Base-by-base conservation (phyloP, 2,797 vertebrate species). In the Chiloscyllium punctatum region DNA sequence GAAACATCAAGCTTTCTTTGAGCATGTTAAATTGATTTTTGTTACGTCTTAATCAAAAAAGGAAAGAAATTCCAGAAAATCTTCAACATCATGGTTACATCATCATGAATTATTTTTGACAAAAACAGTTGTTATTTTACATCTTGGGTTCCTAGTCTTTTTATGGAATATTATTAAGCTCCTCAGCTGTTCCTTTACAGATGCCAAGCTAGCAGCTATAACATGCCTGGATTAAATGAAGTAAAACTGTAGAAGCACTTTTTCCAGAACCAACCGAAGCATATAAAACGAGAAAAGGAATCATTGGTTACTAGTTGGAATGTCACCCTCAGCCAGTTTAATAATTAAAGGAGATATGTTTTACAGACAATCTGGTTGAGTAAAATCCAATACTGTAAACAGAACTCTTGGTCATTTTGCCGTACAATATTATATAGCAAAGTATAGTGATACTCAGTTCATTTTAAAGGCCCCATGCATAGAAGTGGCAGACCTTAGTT, bases 71-170 rank as follows among this genome's bases (percentile, higher is more conserved):
- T 77, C 68, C 27, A 77, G 42, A 7, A 95, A 77, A n/a, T n/a
- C 51, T 66, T 91, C 88, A 53, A 21, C 88, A 53, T 53, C 11
- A 96, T 91, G 96, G 97, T 98, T 97, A 98, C 97, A 97, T 98
- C 96, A 98, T 96, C 96, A 96, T 87, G 79, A 96, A 96, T 97
- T 96, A 96, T 96, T 96, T 95, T 96, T 74, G 94, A 97, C 96
- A 96, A 96, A 97, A 97, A 97, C 97, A 98, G 97, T 97, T 97
- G 97, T 97, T 97, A 96, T 96, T 74, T 77, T 74, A 95, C 30
- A 16, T 95, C 71, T 77, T 66, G n/a, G 48, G 69, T 51, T 74
- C 42, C 69, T 53, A 42, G 15, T 48, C 42, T 94, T 74, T 95
- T 74, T n/a, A 95, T 95, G 51, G 71, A 74, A 77, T 77, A 95